Percentiles rank a stretch among this genome's conserved stretches.
phyloP scores from a whole-genome alignment of 1,140 invertebrate species.

The Neelides sp. region DNA sequence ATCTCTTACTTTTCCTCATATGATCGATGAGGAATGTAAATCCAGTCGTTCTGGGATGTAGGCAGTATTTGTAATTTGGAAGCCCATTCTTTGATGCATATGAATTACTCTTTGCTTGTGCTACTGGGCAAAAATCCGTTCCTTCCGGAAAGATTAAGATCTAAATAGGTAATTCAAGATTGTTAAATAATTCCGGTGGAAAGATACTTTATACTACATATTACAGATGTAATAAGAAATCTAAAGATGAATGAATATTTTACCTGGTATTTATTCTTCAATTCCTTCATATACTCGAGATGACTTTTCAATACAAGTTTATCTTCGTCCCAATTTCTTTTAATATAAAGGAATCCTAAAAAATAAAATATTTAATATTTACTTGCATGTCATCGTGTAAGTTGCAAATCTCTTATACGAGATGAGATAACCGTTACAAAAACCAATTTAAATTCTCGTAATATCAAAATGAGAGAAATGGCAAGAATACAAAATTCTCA shows the following conservation, averaged over 20 bases:
- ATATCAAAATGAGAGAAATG: too few relatives aligned
- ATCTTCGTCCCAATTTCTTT: slow-evolving; percentile 64
- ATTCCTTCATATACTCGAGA: slow-evolving; percentile 56
- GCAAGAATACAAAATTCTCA: too few relatives aligned
- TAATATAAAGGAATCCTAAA: too few relatives aligned
- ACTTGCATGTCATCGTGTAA: not conserved
- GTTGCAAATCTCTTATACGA: not conserved
- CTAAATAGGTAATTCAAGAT: slow-evolving; percentile 33
- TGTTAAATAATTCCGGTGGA: too few relatives aligned
- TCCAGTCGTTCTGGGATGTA: slow-evolving; percentile 76
- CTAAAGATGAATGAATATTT: not conserved
- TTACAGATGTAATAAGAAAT: not conserved
- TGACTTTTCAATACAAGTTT: slow-evolving; percentile 50
- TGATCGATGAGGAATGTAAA: slow-evolving; percentile 57
- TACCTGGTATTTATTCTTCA: slow-evolving; percentile 46
- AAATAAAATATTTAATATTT: not conserved
- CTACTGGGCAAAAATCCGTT: slow-evolving; percentile 63
- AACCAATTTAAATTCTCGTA: too few relatives aligned
- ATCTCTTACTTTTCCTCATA: slow-evolving; percentile 45
- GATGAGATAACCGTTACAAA: too few relatives aligned
- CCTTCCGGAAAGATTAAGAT: slow-evolving; percentile 78
- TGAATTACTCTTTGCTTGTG: slow-evolving; percentile 54
- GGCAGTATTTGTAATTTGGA: slow-evolving; percentile 46
- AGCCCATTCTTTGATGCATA: slow-evolving; percentile 58
- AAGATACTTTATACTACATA: too few relatives aligned